These are phyloP conservation scores for Serilophus lunatus DNA, from an alignment of 2,113 vertebrate genomes.

Conservation along the genomic window DNA sequence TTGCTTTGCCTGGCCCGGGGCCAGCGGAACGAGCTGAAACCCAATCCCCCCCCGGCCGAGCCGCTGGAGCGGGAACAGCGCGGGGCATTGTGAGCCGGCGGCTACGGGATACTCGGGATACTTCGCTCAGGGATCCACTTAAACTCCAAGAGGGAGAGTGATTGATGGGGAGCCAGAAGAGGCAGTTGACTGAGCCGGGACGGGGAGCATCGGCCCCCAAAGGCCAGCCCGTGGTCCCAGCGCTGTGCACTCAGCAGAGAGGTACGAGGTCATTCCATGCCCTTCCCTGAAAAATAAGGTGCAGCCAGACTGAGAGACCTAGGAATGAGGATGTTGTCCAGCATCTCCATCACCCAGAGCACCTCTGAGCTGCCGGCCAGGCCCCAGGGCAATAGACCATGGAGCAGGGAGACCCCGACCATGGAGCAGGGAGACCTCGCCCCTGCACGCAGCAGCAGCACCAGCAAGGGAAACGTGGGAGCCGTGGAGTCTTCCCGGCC, in stretches of 20 bases:
- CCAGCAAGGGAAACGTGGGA: neutral
- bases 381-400: neutral
- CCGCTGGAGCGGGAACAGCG: slow-evolving; percentile 62
- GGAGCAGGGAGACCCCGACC: neutral
- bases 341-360: neutral
- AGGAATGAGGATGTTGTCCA: neutral
- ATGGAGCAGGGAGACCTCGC: too few relatives aligned
- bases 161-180: slow-evolving; percentile 51
- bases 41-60: slow-evolving; percentile 53
- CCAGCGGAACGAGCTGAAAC: slow-evolving; percentile 68
- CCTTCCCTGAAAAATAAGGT: neutral
- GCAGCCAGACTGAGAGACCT: neutral
- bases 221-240: fast-evolving
- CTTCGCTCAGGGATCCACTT: slow-evolving; percentile 71
- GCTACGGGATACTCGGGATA: slow-evolving; percentile 49
- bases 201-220: fast-evolving
- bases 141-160: slow-evolving; percentile 63
- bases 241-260: neutral
- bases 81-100: slow-evolving; percentile 47
- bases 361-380: neutral
- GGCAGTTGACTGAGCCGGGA: slow-evolving; percentile 15
- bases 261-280: fast-evolving
- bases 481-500: neutral
- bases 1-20: slow-evolving; percentile 72
- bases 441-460: too few relatives aligned